A percentile compares a stretch with the other conserved stretches of the same genome.
Conservation (phyloP, 2,113 vertebrate species). For the Megaceryle maxima region DNA sequence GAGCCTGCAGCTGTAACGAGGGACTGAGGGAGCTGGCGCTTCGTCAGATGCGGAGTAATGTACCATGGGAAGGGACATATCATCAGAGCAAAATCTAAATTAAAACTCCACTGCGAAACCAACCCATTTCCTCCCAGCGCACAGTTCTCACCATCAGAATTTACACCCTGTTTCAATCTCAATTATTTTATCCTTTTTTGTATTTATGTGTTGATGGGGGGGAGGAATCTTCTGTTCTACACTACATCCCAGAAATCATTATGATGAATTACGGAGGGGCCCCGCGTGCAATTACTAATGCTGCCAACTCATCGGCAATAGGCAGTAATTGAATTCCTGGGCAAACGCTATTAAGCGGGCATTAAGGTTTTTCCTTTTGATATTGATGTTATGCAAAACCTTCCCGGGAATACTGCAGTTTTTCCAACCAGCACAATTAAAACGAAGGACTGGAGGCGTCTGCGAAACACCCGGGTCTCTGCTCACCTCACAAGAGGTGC, state of each 20-base stretch:
- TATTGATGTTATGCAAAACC: neutral
- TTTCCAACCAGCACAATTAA: neutral
- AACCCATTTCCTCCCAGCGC: constrained; percentile 47
- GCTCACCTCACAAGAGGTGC: neutral
- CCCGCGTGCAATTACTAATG: constrained; percentile 41
- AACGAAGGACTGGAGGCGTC: neutral
- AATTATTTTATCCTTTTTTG: constrained; percentile 23
- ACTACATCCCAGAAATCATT: constrained; percentile 39
- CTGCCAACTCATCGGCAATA: constrained; percentile 37
- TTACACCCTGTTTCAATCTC: constrained; percentile 55
- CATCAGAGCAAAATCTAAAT: constrained; percentile 59
- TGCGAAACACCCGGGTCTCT: neutral
- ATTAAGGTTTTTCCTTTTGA: constrained; percentile 21
- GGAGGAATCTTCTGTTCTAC: neutral
- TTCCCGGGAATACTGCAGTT: neutral
- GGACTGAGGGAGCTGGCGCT: constrained; percentile 28
- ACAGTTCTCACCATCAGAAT: constrained; percentile 29
- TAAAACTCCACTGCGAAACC: constrained; percentile 52
- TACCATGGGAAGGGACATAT: constrained; percentile 39
- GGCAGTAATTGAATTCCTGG: constrained; percentile 29
- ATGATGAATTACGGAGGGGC: constrained; percentile 67
- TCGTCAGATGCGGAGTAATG: constrained; percentile 38
- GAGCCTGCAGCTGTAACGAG: constrained; percentile 25
- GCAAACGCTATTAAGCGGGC: constrained; percentile 13
- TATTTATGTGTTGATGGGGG: neutral